Evolutionary conservation across 2,888 invertebrate species (phyloP), one percentile per base, ranked within the genome.

Genomic region (Caenorhabditis sinica): DNA sequence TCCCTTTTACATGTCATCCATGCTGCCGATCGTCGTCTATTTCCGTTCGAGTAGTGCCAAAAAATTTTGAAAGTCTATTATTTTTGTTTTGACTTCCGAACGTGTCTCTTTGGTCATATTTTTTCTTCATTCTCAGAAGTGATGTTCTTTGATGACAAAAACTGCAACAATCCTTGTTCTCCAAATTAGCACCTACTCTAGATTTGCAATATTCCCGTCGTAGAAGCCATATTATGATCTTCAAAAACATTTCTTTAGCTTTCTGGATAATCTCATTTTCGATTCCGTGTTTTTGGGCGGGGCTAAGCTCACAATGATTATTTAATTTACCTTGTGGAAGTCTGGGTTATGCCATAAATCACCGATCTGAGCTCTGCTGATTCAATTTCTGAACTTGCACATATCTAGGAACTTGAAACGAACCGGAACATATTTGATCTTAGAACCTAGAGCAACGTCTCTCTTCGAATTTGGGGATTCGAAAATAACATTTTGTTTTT

Each of bases 401-500:
- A 30, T n/a, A 65, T 49, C 45, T 28, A 45, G 40, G 9, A 23
- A 65, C 17, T 40, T 23, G 17, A 61, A 65, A 30, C 23, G 25
- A 63, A n/a, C 43, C 40, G 11, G 51, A 51, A 51, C 51, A 51
- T 51, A 23, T 23, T 51, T 20, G 63, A 43, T 63, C 43, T 63
- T 63, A 63, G 63, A 63, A 25, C 60, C 33, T 36, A 60, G 36
- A 17, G 11, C n/a, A n/a, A n/a, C n/a, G n/a, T n/a, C n/a, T n/a
- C 36, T 20, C 36, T 23, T 43, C 40, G 15, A 63, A 43, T 63
- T 63, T 63, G 49, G 30, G 1, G 20, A 40, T 25, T 69, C 56
- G 28, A 43, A 69, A 69, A 69, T 69, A 69, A 56, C 73, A 23
- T 73, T 63, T 74, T 51, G n/a, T 56, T 77, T 76, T 76, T n/a